Evolutionary conservation across 2,113 vertebrate genomes (phyloP).

Genomic region (Pseudolaguvia tuberculata): DNA sequence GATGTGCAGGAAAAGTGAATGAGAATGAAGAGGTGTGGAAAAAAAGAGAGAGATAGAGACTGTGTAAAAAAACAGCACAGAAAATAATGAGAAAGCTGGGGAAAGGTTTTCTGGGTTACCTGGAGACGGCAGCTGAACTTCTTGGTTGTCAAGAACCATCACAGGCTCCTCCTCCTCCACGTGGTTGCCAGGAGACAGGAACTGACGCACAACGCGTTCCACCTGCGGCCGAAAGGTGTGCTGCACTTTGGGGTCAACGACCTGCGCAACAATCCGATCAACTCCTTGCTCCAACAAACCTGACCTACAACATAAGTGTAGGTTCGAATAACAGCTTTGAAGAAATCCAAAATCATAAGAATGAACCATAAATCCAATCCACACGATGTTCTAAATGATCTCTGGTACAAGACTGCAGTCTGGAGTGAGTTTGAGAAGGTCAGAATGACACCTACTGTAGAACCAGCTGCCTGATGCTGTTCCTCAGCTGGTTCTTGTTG

Average conservation of each 20-base stretch:
- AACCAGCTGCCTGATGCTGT: slow-evolving; percentile 95
- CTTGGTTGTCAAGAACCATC: slow-evolving; percentile 70
- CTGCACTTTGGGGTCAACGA: slow-evolving; percentile 97
- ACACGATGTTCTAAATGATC: background rate
- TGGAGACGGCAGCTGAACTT: slow-evolving; percentile 65
- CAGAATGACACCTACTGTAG: slow-evolving; percentile 80
- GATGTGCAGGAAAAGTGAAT: background rate
- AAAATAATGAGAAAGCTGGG: background rate
- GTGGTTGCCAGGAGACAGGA: slow-evolving; percentile 84
- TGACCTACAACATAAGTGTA: slow-evolving; percentile 72
- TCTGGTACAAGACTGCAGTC: background rate
- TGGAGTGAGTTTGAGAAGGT: background rate
- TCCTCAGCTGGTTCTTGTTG: slow-evolving; percentile 97
- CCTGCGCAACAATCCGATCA: slow-evolving; percentile 96
- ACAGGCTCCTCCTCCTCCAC: slow-evolving; percentile 65
- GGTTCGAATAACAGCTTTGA: background rate
- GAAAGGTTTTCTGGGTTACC: slow-evolving; percentile 59
- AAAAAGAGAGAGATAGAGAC: background rate
- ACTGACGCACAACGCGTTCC: slow-evolving; percentile 90
- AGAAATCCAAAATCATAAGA: background rate
- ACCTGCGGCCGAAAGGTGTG: slow-evolving; percentile 96
- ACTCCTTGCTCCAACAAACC: slow-evolving; percentile 98
- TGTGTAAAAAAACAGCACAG: too few species aligned
- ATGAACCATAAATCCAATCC: background rate
- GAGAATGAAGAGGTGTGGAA: too few species aligned